Conservation (phyloP, 2,888 invertebrate species). For the Baccha elongata region DNA sequence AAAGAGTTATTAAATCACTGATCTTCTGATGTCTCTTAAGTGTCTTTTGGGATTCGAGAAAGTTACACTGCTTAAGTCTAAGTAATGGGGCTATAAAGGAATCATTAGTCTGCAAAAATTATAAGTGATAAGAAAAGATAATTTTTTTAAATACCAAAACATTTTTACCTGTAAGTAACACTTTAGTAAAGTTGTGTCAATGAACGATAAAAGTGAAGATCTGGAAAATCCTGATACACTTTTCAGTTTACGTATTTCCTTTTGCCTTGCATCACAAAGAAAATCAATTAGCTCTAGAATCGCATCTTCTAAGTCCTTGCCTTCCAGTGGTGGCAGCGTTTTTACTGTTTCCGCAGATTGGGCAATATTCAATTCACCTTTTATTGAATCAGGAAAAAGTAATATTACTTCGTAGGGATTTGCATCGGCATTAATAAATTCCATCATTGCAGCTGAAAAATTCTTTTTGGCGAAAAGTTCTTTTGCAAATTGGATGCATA, state of each 20-base stretch:
- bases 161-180: constrained; percentile 92
- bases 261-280: constrained; percentile 89
- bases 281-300: constrained; percentile 94
- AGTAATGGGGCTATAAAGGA: constrained; percentile 95
- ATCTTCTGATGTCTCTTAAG: constrained; percentile 93
- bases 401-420: constrained; percentile 98
- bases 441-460: constrained; percentile 94
- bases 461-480: constrained; percentile 94
- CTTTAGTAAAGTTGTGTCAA: constrained; percentile 98
- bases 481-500: constrained; percentile 94
- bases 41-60: constrained; percentile 96
- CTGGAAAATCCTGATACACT: constrained; percentile 64
- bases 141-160: constrained; percentile 78
- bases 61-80: constrained; percentile 94
- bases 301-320: constrained; percentile 93
- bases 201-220: constrained; percentile 88
- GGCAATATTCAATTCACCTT: constrained; percentile 76
- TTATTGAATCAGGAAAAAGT: constrained; percentile 92
- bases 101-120: constrained; percentile 91
- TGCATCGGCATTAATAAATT: constrained; percentile 94
- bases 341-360: constrained; percentile 7
- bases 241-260: constrained; percentile 76
- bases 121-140: background rate
- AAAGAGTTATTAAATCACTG: constrained; percentile 96
- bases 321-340: constrained; percentile 84